Percentiles rank a stretch among this genome's conserved stretches.
Evolutionary conservation across 1,140 invertebrate species (phyloP).

Genomic region (Ostrea edulis): DNA sequence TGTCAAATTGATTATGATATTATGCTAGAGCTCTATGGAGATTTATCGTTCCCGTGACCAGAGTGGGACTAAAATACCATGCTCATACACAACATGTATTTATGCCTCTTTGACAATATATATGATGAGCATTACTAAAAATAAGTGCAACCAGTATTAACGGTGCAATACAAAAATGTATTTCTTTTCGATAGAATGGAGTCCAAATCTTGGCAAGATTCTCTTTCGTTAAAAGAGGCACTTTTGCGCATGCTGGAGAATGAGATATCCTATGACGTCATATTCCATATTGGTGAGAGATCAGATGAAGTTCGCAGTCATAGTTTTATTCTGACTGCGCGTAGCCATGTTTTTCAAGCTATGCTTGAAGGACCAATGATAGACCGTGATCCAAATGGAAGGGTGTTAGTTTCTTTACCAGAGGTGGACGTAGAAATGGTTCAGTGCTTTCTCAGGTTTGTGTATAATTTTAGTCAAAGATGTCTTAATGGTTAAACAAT

Average conservation of each 20-base stretch:
- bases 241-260: neutral
- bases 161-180: too few relatives aligned
- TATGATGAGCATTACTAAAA: too few relatives aligned
- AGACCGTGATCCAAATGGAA: neutral
- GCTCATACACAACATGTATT: too few relatives aligned
- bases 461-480: too few relatives aligned
- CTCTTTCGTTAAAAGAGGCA: slow-evolving; percentile 12
- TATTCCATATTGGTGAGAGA: neutral
- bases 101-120: too few relatives aligned
- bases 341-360: neutral
- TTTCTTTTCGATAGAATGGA: neutral
- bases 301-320: slow-evolving; percentile 6
- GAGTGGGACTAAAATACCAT: too few relatives aligned
- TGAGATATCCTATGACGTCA: slow-evolving; percentile 23
- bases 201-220: neutral
- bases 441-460: neutral
- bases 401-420: neutral
- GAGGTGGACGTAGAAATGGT: neutral
- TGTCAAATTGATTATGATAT: too few relatives aligned
- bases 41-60: too few relatives aligned
- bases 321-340: neutral
- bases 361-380: neutral
- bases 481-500: too few relatives aligned
- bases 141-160: too few relatives aligned
- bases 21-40: too few relatives aligned